These are phyloP conservation scores for Apis mellifera DNA, from an alignment of 1,140 invertebrate species.

Conservation along the genomic window DNA sequence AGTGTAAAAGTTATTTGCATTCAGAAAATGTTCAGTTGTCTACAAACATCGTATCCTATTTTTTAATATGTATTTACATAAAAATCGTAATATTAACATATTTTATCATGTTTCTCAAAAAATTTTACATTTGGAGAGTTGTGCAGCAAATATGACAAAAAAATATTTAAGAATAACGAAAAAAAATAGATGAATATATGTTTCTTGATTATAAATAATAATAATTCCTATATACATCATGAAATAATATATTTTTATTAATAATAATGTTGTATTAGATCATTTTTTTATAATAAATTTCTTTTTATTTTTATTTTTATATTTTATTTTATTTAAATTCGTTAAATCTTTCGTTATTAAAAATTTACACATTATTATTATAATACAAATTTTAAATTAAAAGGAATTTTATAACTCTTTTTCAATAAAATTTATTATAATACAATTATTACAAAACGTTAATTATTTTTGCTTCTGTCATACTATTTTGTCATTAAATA, in stretches of 20 bases:
- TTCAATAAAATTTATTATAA: too few relatives aligned
- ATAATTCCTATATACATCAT: background rate
- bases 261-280: too few relatives aligned
- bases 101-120: background rate
- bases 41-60: background rate
- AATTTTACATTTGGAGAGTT: background rate
- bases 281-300: background rate
- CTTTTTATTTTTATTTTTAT: too few relatives aligned
- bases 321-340: too few relatives aligned
- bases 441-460: background rate
- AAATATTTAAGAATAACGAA: too few relatives aligned
- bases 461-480: background rate
- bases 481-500: background rate
- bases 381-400: too few relatives aligned
- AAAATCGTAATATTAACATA: background rate
- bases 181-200: background rate
- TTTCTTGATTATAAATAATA: background rate
- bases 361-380: too few relatives aligned
- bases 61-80: background rate
- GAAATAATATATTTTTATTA: too few relatives aligned
- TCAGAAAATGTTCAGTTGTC: background rate
- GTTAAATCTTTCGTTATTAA: too few relatives aligned
- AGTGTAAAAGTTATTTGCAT: background rate
- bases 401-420: too few relatives aligned
- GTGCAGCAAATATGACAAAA: background rate